Conservation (phyloP, 2,797 vertebrate genomes). For the Microctenopoma steveboyesi region DNA sequence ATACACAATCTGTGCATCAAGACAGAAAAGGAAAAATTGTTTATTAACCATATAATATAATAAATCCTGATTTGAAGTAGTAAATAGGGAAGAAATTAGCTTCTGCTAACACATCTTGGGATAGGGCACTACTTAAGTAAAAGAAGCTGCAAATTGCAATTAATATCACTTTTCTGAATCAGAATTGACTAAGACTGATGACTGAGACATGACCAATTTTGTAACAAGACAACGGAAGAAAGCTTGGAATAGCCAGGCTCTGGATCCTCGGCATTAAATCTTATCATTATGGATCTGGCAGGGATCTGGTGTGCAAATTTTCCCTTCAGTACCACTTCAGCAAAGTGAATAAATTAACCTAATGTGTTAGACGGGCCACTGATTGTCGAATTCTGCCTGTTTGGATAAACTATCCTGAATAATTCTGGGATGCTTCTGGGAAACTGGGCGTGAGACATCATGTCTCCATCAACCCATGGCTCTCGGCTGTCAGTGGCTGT, state of each 20-base stretch:
- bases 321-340: background rate
- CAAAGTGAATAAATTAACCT: slow-evolving; percentile 9
- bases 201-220: too few relatives aligned
- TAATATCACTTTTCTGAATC: too few relatives aligned
- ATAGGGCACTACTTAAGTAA: background rate
- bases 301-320: background rate
- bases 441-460: slow-evolving; percentile 62
- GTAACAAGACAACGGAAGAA: too few relatives aligned
- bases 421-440: slow-evolving; percentile 57
- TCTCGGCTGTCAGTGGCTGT: slow-evolving; percentile 44
- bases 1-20: background rate
- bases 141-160: too few relatives aligned
- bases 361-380: slow-evolving; percentile 1
- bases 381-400: slow-evolving; percentile 21
- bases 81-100: too few relatives aligned
- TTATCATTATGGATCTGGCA: background rate
- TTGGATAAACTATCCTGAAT: slow-evolving; percentile 41
- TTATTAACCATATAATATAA: background rate
- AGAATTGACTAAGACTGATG: too few relatives aligned
- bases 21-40: background rate
- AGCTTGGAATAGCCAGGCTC: too few relatives aligned
- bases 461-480: slow-evolving; percentile 54
- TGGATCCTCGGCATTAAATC: too few relatives aligned
- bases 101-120: background rate
- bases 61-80: background rate